These are phyloP conservation scores for Trachops cirrhosus DNA, from an alignment of 2,797 vertebrate species.

Conservation along the genomic window DNA sequence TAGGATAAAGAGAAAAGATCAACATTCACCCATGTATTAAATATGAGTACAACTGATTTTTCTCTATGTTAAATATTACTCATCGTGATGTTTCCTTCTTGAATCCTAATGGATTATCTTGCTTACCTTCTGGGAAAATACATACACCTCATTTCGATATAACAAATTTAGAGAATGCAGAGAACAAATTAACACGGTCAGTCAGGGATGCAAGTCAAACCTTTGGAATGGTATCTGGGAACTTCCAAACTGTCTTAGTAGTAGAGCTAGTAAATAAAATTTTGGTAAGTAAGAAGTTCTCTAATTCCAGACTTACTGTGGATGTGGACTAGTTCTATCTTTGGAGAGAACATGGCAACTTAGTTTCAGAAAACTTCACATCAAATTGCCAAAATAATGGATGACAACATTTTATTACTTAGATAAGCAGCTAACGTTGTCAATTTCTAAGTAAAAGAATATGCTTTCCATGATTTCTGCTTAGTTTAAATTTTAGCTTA, in stretches of 20 bases:
- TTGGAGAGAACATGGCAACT: neutral
- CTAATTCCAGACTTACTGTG: neutral
- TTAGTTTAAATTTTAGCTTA: neutral
- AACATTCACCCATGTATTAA: neutral
- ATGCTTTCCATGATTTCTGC: neutral
- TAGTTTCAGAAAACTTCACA: neutral
- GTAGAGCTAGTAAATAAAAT: neutral
- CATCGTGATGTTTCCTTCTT: neutral
- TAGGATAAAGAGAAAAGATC: neutral
- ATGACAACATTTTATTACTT: neutral
- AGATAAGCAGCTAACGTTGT: neutral
- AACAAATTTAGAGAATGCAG: neutral
- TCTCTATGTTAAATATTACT: neutral
- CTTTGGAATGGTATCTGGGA: neutral
- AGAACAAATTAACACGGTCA: neutral
- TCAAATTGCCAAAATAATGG: neutral
- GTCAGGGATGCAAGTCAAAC: fast-evolving
- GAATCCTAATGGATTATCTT: neutral
- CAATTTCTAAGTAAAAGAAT: neutral
- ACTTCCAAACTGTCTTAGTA: neutral
- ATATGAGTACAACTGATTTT: neutral
- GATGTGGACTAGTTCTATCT: neutral
- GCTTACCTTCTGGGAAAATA: neutral
- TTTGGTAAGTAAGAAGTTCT: neutral
- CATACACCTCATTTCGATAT: neutral